Base-by-base conservation (phyloP, 2,797 vertebrate species). In the Alouatta caraya region DNA sequence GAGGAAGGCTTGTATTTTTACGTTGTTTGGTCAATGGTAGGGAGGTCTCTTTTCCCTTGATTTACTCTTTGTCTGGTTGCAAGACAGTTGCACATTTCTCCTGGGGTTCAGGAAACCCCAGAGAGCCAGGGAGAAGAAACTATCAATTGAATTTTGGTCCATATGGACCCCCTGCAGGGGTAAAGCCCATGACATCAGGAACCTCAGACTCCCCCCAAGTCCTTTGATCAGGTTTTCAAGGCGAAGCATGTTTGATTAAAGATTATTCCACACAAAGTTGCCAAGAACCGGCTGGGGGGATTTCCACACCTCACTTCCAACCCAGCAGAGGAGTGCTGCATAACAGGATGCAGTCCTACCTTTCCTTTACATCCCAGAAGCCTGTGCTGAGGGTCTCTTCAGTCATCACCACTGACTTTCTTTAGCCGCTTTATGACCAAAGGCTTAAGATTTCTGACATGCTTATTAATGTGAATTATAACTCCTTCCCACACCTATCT, bases 251-350 rank as follows among this genome's bases (percentile, higher is more conserved):
- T 96, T 98, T 96, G 97, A 80, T 94, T 97, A 22, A 72, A 24
- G 21, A 90, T 96, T 84, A 96, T 93, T 94, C 1, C 0, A 19
- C 1, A 0, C 57, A 90, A 83, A 61, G 39, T 92, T 97, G 95
- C 95, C 97, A 98, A 97, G 75, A 70, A 94, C 96, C 6, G 7
- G 90, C 17, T 0, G 78, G 98, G 92, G 96, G 82, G 90, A 97
- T 98, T 98, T 97, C 72, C 91, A 96, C 17, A 67, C 75, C 44
- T 97, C 97, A 93, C 97, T 98, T 98, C 57, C 95, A 96, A 94
- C 96, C 97, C 70, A 95, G 94, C 87, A 97, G 93, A 46, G 82
- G 11, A 70, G 81, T 89, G 90, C 97, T 97, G 80, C 26, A 28
- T 7, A 14, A 48, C 64, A 93, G 78, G 78, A 90, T 39, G 44